phyloP scores from a whole-genome alignment of 2,888 invertebrate genomes.

The Nemurella pictetii region DNA sequence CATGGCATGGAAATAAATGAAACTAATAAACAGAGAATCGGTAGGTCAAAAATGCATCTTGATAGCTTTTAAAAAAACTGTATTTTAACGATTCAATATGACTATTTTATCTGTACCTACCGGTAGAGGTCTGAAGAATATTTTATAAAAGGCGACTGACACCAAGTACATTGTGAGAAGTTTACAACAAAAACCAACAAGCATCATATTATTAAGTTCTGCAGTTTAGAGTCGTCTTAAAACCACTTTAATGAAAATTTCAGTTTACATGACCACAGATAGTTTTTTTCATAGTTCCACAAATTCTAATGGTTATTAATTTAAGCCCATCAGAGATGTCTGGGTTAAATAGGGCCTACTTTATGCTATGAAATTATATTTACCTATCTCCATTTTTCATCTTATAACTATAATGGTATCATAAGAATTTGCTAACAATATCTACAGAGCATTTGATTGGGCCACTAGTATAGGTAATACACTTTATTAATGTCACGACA shows the following conservation, averaged over 20 bases:
- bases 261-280: constrained; percentile 39
- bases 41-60: too few species aligned
- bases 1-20: too few species aligned
- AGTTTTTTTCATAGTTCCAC: constrained; percentile 31
- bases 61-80: too few species aligned
- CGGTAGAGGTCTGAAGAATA: too few species aligned
- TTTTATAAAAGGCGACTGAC: too few species aligned
- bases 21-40: too few species aligned
- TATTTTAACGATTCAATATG: too few species aligned
- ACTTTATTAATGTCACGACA: neutral
- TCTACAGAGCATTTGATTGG: constrained; percentile 17
- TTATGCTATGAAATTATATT: constrained; percentile 21
- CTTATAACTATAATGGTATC: constrained; percentile 1
- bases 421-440: constrained; percentile 23
- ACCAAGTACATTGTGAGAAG: too few species aligned
- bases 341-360: constrained; percentile 20
- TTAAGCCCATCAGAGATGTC: constrained; percentile 30
- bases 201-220: neutral
- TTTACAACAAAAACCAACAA: neutral
- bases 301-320: constrained; percentile 26
- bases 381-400: neutral
- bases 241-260: constrained; percentile 41
- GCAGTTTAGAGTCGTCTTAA: constrained; percentile 32
- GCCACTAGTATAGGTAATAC: neutral
- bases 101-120: too few species aligned